Evolutionary conservation across 2,113 vertebrate genomes (phyloP).

Genomic region (Grammomys surdaster): DNA sequence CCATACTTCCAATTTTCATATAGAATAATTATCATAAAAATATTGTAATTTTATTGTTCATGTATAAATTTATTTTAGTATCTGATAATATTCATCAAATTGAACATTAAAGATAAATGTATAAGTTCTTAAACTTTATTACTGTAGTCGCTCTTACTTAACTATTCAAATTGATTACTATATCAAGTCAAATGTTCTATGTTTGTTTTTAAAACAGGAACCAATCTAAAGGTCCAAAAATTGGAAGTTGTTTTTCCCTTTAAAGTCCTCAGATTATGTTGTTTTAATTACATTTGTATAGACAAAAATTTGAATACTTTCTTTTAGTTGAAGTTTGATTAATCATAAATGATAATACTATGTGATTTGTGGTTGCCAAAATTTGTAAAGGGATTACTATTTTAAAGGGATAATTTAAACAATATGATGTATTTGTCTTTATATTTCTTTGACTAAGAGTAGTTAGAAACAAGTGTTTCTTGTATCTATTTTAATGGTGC

Average conservation of each 20-base stretch:
- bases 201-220: neutral
- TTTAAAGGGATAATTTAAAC: neutral
- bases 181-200: neutral
- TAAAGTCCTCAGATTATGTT: neutral
- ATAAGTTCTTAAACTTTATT: neutral
- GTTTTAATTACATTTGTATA: neutral
- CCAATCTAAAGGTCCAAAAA: neutral
- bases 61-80: constrained; percentile 26
- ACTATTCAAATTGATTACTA: neutral
- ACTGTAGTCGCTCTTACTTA: neutral
- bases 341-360: neutral
- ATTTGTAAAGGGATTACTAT: neutral
- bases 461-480: neutral
- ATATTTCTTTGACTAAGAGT: neutral
- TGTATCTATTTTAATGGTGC: neutral
- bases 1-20: constrained; percentile 29
- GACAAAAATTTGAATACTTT: neutral
- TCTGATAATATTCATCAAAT: neutral
- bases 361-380: neutral
- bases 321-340: neutral
- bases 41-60: neutral
- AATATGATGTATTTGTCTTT: neutral
- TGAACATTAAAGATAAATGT: neutral
- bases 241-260: neutral
- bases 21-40: neutral